phyloP scores from a whole-genome alignment of 2,888 invertebrate species.

The Seira ritae region DNA sequence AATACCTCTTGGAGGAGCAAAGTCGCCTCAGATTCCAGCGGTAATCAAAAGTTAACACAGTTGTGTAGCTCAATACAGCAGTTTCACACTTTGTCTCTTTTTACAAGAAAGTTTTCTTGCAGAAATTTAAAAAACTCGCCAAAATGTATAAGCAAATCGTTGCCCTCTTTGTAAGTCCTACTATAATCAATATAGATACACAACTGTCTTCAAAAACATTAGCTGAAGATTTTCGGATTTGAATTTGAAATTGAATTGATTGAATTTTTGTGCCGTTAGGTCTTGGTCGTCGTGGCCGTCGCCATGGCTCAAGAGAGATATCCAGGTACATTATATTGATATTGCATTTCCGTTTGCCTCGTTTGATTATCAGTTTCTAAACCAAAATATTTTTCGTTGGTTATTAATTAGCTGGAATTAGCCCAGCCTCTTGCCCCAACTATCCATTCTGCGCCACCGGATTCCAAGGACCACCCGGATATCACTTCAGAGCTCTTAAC shows the following conservation, averaged over 20 bases:
- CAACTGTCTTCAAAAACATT: background rate
- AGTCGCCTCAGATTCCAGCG: constrained; percentile 23
- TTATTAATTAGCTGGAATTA: constrained; percentile 45
- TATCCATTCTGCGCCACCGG: constrained; percentile 68
- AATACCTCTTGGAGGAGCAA: constrained; percentile 29
- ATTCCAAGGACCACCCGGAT: constrained; percentile 67
- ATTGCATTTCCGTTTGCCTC: background rate
- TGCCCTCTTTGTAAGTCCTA: constrained; percentile 55
- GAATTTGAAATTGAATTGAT: background rate
- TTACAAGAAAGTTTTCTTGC: background rate
- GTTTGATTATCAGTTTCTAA: background rate
- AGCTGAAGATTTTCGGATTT: background rate
- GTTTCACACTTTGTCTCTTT: constrained; percentile 35
- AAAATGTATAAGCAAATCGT: constrained; percentile 54
- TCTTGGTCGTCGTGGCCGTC: constrained; percentile 67
- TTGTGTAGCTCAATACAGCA: constrained; percentile 47
- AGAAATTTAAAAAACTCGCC: constrained; percentile 16
- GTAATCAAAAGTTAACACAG: constrained; percentile 13
- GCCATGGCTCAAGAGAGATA: constrained; percentile 67
- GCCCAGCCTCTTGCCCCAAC: constrained; percentile 67
- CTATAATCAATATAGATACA: background rate
- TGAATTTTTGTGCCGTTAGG: constrained; percentile 48
- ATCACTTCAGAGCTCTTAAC: constrained; percentile 63
- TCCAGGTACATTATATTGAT: constrained; percentile 41
- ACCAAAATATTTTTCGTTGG: background rate